Percentiles rank a stretch among this genome's conserved stretches.
phyloP scores from a whole-genome alignment of 2,888 invertebrate species.

The Drosophila macrospina region DNA sequence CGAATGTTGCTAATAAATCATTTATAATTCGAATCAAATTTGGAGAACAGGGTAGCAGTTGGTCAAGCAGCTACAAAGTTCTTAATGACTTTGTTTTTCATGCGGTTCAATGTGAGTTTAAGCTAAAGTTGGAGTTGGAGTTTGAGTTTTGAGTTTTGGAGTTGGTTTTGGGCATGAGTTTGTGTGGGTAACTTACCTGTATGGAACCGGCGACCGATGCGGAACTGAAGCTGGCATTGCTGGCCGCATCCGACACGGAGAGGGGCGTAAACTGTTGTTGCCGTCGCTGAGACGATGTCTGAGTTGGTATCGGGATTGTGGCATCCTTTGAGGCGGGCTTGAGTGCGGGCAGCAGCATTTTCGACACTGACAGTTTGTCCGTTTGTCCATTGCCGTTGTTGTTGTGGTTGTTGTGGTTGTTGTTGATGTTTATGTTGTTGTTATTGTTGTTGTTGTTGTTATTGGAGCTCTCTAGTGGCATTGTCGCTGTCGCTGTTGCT shows the following conservation, averaged over 20 bases:
- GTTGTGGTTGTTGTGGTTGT: conserved; percentile 45
- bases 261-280: conserved; percentile 79
- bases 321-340: conserved; percentile 58
- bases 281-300: conserved; percentile 18
- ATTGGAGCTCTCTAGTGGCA: conserved; percentile 53
- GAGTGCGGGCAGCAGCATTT: conserved; percentile 55
- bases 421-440: conserved; percentile 17
- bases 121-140: no score
- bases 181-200: conserved; percentile 80
- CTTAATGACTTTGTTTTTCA: conserved; percentile 20
- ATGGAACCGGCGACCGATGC: conserved; percentile 85
- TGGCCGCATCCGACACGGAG: conserved; percentile 74
- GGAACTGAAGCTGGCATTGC: conserved; percentile 85
- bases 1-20: neutral
- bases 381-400: conserved; percentile 48
- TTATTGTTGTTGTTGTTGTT: neutral
- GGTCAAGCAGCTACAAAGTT: conserved; percentile 14
- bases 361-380: conserved; percentile 52
- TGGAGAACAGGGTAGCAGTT: conserved; percentile 2
- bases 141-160: conserved; percentile 29
- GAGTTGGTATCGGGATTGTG: conserved; percentile 18
- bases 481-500: conserved; percentile 41
- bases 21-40: no score
- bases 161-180: conserved; percentile 13
- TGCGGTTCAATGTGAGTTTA: conserved; percentile 26